Base-by-base conservation (phyloP, 2,888 invertebrate species). In the Steinernema scapterisci region DNA sequence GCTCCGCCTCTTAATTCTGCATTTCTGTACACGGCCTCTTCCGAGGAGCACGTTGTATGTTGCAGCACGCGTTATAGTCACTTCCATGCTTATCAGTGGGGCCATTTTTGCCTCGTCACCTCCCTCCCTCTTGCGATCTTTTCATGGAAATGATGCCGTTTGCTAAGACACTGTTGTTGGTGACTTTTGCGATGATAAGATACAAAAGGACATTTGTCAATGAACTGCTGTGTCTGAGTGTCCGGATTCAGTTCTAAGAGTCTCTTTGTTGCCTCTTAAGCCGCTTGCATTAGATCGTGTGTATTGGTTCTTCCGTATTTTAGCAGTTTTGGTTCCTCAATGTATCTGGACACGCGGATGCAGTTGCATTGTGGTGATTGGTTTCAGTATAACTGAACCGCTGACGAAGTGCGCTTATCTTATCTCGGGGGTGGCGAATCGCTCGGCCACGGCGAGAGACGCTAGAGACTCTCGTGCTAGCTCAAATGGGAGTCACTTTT, bases 341-440 rank as follows among this genome's bases (percentile, higher is more conserved):
- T 54, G 5, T 5, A 6, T 31, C 11, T 16, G 21, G 63, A 27
- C 27, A 63, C 21, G 16, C 21, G 23, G 19, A 19, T 63, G 27
- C 63, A 63, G 63, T 63, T 63, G 63, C 63, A 38, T 63, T 63
- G 21, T 63, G 21, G 16, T 25, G 27, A 31, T 31, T 25, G 25
- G 27, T 63, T 63, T 31, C 13, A n/a, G 16, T 16, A 63, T 16
- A 16, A 16, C 25, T 31, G 63, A 25, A 63, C 9, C 19, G 27
- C 16, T 63, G 63, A 63, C 31, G 63, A 16, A 21, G 63, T 9
- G 38, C 63, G 63, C 63, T 63, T 63, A 63, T 63, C 63, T 63
- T 63, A 63, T 63, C 63, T 63, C 63, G 6, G 11, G 16, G 38
- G 16, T 31, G 38, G 63, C 31, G 63, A 63, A 54, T 19, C 63